Evolutionary conservation across 2,113 vertebrate genomes (phyloP).

Genomic region (Corythornis madagascariensis): DNA sequence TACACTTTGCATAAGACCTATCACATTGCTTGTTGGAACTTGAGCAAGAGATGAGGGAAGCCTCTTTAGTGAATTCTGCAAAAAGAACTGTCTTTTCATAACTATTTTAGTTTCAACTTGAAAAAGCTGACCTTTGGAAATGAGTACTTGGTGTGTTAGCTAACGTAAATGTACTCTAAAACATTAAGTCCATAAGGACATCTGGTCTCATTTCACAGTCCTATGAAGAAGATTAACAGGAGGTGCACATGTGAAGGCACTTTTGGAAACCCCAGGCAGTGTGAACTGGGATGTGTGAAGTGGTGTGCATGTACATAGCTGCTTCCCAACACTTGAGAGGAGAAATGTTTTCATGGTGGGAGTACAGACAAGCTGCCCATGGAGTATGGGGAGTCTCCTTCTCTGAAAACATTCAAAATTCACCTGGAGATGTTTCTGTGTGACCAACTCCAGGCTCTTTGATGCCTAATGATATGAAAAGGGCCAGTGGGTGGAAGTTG

Average conservation of each 20-base stretch:
- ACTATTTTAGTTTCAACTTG: not conserved
- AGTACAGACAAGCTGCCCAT: too few species aligned
- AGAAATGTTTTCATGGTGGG: too few species aligned
- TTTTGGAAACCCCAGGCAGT: rapidly evolving
- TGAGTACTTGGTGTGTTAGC: not conserved
- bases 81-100: not conserved
- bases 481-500: too few species aligned
- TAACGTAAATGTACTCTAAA: not conserved
- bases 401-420: too few species aligned
- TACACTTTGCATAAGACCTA: too few species aligned
- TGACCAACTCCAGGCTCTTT: too few species aligned
- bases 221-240: not conserved
- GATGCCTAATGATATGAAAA: too few species aligned
- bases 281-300: rapidly evolving
- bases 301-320: rapidly evolving
- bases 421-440: too few species aligned
- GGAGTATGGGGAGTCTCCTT: too few species aligned
- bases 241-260: not conserved
- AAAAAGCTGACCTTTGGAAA: not conserved
- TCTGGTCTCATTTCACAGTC: not conserved
- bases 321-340: not conserved
- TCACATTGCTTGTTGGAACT: not conserved
- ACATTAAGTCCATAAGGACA: rapidly evolving
- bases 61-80: not conserved
- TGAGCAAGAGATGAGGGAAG: not conserved